Percentiles rank a stretch among this genome's conserved stretches.
phyloP scores from a whole-genome alignment of 2,113 vertebrate species.

The Laticauda laticaudata region DNA sequence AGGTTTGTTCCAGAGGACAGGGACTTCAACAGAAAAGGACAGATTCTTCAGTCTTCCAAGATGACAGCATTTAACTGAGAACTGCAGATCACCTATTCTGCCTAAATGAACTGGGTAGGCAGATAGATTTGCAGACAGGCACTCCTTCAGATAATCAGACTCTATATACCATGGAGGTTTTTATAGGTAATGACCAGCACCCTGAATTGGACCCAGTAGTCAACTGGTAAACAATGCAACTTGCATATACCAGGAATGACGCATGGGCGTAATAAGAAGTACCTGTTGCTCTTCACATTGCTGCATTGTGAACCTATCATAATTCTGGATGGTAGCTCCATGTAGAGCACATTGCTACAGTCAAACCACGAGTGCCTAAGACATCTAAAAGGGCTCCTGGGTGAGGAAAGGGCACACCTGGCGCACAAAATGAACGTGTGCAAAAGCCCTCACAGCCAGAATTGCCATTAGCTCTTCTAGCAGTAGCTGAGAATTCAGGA shows the following conservation, averaged over 20 bases:
- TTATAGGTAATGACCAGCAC: background rate
- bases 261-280: background rate
- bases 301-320: background rate
- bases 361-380: background rate
- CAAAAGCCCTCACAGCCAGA: background rate
- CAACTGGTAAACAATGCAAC: background rate
- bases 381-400: background rate
- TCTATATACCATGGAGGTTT: background rate
- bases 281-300: background rate
- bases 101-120: background rate
- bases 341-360: background rate
- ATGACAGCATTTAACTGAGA: background rate
- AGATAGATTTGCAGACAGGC: background rate
- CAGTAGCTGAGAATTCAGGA: background rate
- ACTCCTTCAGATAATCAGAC: background rate
- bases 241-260: background rate
- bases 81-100: background rate
- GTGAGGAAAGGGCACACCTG: background rate
- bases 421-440: background rate
- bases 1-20: background rate
- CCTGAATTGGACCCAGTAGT: background rate
- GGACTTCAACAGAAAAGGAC: background rate
- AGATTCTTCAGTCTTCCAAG: background rate
- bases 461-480: background rate
- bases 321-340: background rate